Base-by-base conservation (phyloP, 92 coral and sea anemone species). In the Porites divaricata region DNA sequence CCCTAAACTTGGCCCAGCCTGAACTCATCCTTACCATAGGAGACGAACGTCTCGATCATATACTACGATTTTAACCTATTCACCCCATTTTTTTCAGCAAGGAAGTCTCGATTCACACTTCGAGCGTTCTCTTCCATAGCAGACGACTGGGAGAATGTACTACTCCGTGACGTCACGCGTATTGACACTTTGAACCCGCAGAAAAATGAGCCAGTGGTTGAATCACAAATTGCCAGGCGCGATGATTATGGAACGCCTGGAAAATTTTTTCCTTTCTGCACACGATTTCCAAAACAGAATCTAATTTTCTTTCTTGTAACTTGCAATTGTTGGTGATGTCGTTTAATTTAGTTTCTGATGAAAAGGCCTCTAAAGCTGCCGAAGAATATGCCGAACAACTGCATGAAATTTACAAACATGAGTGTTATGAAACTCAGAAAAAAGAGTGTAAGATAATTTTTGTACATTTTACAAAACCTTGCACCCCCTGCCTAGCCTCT, bases 321-420 rank as follows among this genome's bases (percentile, higher is more conserved):
- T 57, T 58, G 45, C 45, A 9, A 11, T 53, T 53, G 9, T 8
- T 13, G 9, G 15, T 12, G 63, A 84, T 75, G 82, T 65, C 83
- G 6, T 85, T 73, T 51, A 35, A 25, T 26, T 20, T 63, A 16
- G 35, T 62, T 16, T 13, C 81, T 53, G 81, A 69, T 41, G 85
- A 76, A 41, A 72, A 81, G 21, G 81, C 83, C 74, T 86, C 90
- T 1, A 59, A 88, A 24, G 94, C 92, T 73, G 86, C 95, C 48
- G 90, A 87, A 70, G 93, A 92, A 72, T 92, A 84, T 77, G 93
- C 93, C 3, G 86, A 86, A 53, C 96, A 96, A 63, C 82, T 96
- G 67, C 93, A 93, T 57, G 98, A 89, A 41, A 85, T 96, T 52
- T 95, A 92, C 81, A 88, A 89, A 63, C 99, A 96, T 73, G 99